Evolutionary conservation across 1,140 invertebrate species (phyloP).

Genomic region (Uloborus diversus): DNA sequence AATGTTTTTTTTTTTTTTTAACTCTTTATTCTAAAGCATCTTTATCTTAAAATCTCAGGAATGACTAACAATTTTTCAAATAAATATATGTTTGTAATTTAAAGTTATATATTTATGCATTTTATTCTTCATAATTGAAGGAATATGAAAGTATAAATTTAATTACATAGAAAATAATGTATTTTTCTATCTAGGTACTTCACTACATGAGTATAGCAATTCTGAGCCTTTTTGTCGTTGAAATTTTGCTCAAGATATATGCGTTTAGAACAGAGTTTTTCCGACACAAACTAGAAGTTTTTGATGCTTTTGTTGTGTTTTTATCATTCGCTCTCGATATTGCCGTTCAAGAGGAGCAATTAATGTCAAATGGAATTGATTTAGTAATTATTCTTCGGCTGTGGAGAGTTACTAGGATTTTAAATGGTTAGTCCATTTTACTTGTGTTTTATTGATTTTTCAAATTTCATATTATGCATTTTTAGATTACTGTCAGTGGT

Average conservation of each 20-base stretch:
- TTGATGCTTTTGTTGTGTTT: conserved; percentile 66
- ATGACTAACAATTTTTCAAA: no score
- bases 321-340: conserved; percentile 66
- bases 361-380: conserved; percentile 60
- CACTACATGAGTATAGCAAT: conserved; percentile 64
- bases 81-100: no score
- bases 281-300: conserved; percentile 65
- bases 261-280: conserved; percentile 65
- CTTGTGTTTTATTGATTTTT: not conserved
- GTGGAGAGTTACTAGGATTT: conserved; percentile 65
- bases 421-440: conserved; percentile 63
- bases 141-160: no score
- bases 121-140: no score
- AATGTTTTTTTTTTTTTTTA: no score
- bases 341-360: conserved; percentile 58
- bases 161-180: no score
- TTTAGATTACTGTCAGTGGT: no score
- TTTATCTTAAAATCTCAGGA: no score
- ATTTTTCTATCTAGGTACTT: conserved; percentile 59
- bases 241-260: conserved; percentile 64
- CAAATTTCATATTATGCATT: no score
- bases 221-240: conserved; percentile 64
- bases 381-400: conserved; percentile 64
- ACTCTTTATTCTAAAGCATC: no score
- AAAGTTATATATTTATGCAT: no score